A percentile compares a stretch with the other conserved stretches of the same genome.
Conservation (phyloP, 2,113 vertebrate species). For the Rynchops niger region DNA sequence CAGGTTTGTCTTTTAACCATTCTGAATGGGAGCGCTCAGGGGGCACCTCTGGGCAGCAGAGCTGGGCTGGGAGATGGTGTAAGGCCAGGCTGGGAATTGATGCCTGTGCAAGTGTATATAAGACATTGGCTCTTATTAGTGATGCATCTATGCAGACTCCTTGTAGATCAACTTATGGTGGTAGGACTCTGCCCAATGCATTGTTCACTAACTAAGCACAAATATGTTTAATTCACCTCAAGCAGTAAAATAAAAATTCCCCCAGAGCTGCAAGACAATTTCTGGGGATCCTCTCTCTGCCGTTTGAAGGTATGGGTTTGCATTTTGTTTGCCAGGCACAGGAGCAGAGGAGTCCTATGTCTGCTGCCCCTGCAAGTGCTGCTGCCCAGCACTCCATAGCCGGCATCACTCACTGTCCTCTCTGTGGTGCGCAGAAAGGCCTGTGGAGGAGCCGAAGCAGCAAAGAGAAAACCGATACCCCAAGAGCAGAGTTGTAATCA, state of each 20-base stretch:
- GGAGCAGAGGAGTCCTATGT: not conserved
- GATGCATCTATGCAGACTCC: not conserved
- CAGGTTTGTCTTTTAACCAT: no score
- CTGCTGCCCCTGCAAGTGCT: not conserved
- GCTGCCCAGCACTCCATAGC: not conserved
- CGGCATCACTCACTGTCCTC: not conserved
- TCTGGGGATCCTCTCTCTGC: not conserved
- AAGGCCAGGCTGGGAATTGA: not conserved
- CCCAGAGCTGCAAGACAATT: not conserved
- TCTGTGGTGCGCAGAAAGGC: not conserved
- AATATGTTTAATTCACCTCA: not conserved
- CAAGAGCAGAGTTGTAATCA: not conserved
- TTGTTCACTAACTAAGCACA: not conserved
- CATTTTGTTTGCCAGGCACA: not conserved
- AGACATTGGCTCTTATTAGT: not conserved
- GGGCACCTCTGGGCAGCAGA: not conserved
- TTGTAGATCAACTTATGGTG: not conserved
- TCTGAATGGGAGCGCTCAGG: not conserved
- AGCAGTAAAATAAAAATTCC: not conserved
- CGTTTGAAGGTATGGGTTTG: not conserved
- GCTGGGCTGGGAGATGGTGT: fast-evolving
- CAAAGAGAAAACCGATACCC: not conserved
- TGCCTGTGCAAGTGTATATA: not conserved
- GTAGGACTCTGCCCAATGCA: not conserved
- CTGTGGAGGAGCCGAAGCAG: not conserved